Evolutionary conservation across 2,888 invertebrate genomes (phyloP), one percentile per base, ranked within the genome.

Genomic region (Agonopterix subpropinquella): DNA sequence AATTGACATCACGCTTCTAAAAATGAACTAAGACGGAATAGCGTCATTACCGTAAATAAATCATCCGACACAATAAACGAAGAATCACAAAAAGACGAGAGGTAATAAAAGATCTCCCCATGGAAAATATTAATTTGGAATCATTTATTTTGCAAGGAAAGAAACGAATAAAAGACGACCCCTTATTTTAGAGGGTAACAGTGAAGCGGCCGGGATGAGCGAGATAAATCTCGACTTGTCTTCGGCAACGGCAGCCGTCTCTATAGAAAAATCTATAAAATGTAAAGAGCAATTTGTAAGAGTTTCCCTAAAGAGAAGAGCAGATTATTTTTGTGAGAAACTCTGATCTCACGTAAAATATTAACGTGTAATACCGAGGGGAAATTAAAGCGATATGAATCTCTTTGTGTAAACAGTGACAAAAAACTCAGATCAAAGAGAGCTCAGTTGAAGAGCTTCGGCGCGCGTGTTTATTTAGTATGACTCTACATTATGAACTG

Each of bases 41-140:
- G 52, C 41, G 41, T 39, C 35, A 43, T 11, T 51, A 51, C 57
- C 54, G 53, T 61, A 60, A 64, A 70, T 64, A 65, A 67, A 67
- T 67, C 63, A 63, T 66, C 62, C 55, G 7, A 57, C 59, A 64
- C 61, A 65, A 63, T 57, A 59, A 58, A 59, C 56, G 60, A 55
- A 58, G 54, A 59, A 56, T 51, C 57, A 58, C 68, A 69, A 72
- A 70, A 60, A 64, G 64, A 62, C 60, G 69, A 64, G 64, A 62
- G 60, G 69, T 63, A 75, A 74, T 79, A 76, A 75, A 73, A 72
- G 58, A 59, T 55, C 64, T 65, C 67, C 70, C 70, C 65, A 68
- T 66, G 67, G 68, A 75, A 71, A 73, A 75, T 72, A 76, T 77
- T 78, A 81, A 78, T 79, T 76, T 72, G 67, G 67, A 73, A 78